Evolutionary conservation across 2,888 invertebrate genomes (phyloP).

Genomic region (Omphaloscelis lunosa): DNA sequence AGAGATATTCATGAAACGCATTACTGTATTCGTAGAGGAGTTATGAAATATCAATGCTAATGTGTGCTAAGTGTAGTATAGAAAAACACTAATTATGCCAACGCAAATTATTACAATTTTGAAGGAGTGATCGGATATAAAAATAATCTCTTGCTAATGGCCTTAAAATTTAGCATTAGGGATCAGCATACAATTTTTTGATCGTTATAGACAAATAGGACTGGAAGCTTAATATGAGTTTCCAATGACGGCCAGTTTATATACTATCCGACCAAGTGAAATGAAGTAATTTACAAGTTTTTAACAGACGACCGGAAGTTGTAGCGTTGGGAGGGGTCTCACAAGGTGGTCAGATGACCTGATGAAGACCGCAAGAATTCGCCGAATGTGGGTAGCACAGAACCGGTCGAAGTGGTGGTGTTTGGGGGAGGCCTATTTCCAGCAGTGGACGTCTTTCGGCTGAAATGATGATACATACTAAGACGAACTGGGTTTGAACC

Average conservation of each 20-base stretch:
- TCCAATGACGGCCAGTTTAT: neutral
- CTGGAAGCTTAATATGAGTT: constrained; percentile 35
- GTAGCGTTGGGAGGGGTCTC: no score
- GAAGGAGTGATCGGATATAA: constrained; percentile 8
- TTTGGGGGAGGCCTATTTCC: neutral
- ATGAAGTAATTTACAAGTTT: neutral
- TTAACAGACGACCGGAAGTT: neutral
- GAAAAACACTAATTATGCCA: constrained; percentile 37
- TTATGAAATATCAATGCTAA: constrained; percentile 1
- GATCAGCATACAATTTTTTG: constrained; percentile 20
- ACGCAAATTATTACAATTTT: constrained; percentile 34
- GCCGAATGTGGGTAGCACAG: neutral
- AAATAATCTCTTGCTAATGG: constrained; percentile 24
- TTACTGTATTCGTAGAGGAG: neutral
- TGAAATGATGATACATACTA: neutral
- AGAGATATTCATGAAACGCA: constrained; percentile 41
- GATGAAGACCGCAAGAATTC: neutral
- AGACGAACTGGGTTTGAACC: neutral
- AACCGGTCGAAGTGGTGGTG: neutral
- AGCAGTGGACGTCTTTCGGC: neutral
- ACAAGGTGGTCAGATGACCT: neutral
- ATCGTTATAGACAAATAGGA: constrained; percentile 41
- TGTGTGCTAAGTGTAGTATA: constrained; percentile 43
- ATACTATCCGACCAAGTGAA: neutral
- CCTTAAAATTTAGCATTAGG: constrained; percentile 5